A percentile compares a stretch with the other conserved stretches of the same genome.
phyloP scores from a whole-genome alignment of 2,888 invertebrate species.

The Creontiades dilutus region DNA sequence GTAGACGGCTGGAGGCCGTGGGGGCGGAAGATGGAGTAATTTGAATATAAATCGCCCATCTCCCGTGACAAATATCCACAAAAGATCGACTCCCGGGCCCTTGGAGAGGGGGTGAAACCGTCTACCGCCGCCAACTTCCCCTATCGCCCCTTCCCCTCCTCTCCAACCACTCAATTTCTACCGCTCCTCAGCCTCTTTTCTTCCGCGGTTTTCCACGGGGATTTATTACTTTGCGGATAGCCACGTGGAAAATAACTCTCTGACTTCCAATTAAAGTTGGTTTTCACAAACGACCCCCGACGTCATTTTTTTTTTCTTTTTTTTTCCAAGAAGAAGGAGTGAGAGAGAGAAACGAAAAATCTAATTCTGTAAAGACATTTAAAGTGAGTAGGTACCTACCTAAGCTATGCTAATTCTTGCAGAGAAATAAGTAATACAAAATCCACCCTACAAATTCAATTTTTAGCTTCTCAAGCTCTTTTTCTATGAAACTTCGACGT shows the following conservation, averaged over 20 bases:
- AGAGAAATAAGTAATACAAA: neutral
- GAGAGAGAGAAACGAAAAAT: neutral
- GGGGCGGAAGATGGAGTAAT: slow-evolving; percentile 64
- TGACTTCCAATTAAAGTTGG: slow-evolving; percentile 68
- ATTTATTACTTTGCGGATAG: slow-evolving; percentile 65
- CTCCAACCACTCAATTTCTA: slow-evolving; percentile 25
- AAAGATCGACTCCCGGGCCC: slow-evolving; percentile 61
- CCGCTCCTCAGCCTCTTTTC: slow-evolving; percentile 43
- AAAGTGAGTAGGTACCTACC: neutral
- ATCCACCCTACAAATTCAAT: no score
- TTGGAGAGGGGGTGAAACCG: neutral
- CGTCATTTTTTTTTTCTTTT: neutral
- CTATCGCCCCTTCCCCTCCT: neutral
- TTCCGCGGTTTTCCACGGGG: slow-evolving; percentile 55
- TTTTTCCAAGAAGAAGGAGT: neutral
- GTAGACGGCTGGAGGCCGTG: neutral
- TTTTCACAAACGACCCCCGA: slow-evolving; percentile 55
- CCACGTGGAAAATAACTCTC: slow-evolving; percentile 67
- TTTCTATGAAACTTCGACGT: no score
- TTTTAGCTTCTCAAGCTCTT: no score
- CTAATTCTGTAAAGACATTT: slow-evolving; percentile 20
- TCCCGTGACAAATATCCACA: slow-evolving; percentile 68
- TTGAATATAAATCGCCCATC: slow-evolving; percentile 71
- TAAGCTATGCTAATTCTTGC: neutral
- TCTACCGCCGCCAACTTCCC: neutral